phyloP scores from a whole-genome alignment of 92 coral and sea anemone genomes.

The Epizoanthus ramosus region DNA sequence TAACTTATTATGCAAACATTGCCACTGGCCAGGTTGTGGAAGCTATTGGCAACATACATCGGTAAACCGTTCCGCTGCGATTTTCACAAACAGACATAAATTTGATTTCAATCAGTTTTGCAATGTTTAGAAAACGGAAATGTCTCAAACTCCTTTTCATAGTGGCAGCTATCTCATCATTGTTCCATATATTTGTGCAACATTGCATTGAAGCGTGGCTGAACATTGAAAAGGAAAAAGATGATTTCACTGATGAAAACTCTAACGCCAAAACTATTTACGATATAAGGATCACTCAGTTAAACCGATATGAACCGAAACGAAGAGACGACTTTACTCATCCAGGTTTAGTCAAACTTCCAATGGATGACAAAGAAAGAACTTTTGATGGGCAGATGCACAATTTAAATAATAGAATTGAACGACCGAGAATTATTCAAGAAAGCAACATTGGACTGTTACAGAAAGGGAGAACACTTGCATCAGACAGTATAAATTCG shows the following conservation, averaged over 20 bases:
- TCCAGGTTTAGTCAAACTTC: background rate
- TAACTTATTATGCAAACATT: background rate
- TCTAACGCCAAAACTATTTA: too few species aligned
- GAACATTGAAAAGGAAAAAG: background rate
- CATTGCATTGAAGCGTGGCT: background rate
- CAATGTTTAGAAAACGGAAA: conserved; percentile 11
- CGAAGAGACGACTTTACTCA: background rate
- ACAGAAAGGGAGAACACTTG: background rate
- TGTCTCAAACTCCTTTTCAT: background rate
- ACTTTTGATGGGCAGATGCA: background rate
- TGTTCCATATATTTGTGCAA: background rate
- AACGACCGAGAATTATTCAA: background rate
- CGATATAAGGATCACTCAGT: background rate
- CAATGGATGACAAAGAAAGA: background rate
- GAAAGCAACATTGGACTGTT: background rate
- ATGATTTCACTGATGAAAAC: background rate
- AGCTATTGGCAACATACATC: background rate
- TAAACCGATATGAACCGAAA: background rate
- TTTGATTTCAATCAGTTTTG: background rate
- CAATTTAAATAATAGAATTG: background rate
- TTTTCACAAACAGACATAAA: background rate
- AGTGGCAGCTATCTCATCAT: background rate
- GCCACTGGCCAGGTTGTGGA: background rate
- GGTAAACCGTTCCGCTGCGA: too few species aligned
- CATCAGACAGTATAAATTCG: background rate